phyloP scores from a whole-genome alignment of 2,113 vertebrate species.

The Daboia siamensis region DNA sequence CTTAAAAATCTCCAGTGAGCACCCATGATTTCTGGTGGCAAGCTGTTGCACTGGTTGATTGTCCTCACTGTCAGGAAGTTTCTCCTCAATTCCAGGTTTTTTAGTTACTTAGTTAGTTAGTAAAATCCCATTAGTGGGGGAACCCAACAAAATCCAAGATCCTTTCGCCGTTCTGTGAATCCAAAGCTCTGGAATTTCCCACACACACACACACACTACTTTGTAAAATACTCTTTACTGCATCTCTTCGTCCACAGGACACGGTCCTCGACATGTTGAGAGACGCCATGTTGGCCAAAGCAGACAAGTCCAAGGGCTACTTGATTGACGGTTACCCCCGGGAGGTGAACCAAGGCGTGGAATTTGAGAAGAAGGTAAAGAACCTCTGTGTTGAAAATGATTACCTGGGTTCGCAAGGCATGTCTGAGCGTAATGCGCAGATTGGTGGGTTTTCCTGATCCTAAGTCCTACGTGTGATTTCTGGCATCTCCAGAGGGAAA shows the following conservation, averaged over 20 bases:
- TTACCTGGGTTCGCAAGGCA: neutral
- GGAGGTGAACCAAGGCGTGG: constrained; percentile 94
- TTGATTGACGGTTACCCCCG: constrained; percentile 96
- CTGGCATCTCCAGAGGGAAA: neutral
- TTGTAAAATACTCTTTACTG: neutral
- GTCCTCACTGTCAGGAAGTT: too few species aligned
- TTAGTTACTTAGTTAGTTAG: too few species aligned
- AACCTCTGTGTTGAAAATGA: neutral
- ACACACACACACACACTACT: accelerated
- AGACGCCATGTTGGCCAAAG: constrained; percentile 94
- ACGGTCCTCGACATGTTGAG: constrained; percentile 95
- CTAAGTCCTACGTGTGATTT: neutral
- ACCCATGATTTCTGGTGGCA: too few species aligned
- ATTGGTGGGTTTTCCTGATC: too few species aligned
- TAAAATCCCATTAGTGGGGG: neutral
- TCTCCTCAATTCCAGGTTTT: too few species aligned
- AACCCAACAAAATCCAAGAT: neutral
- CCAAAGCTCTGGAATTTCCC: neutral
- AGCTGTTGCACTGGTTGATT: too few species aligned
- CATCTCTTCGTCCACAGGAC: constrained; percentile 72
- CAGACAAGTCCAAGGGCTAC: constrained; percentile 87
- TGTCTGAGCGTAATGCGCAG: neutral
- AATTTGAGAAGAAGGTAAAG: constrained; percentile 93
- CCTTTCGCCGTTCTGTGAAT: neutral
- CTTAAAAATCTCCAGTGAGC: too few species aligned